Base-by-base conservation (phyloP, 2,797 vertebrate genomes). In the Myoxocephalus aenaeus region DNA sequence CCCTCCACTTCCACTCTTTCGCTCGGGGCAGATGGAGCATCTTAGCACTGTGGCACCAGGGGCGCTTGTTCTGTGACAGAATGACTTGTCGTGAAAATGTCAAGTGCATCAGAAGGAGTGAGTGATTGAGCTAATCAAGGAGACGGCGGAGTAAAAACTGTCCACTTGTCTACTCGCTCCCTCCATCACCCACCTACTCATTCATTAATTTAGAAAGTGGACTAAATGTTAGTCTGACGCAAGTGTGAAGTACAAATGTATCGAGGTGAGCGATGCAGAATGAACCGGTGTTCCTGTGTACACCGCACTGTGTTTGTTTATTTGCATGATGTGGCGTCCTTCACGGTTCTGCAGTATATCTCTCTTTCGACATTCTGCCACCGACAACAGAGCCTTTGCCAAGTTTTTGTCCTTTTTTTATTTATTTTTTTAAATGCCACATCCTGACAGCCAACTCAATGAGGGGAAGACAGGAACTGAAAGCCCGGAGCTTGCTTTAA, bases 61-160 rank as follows among this genome's bases (percentile, higher is more conserved):
- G 91, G 89, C 85, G 79, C 90, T 89, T 89, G 87, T 85, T 92
- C 88, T 36, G 75, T 88, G 91, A 91, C 89, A 85, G 87, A 90
- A 90, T 93, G 90, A 92, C 90, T 92, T 88, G 87, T 90, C 53
- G 83, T 86, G 90, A 90, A 91, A 93, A 92, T 93, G 93, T 93
- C 92, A 92, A 92, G 86, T 90, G 87, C 92, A 90, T 93, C 92
- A 94, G 87, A 91, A 89, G 82, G 90, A 93, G 86, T 82, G 88
- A 93, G 89, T 86, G 91, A 94, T 90, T 85, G 81, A 89, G 83
- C 90, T 94, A 92, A 94, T 95, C 88, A 92, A 88, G 89, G 87
- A 89, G 88, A 91, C 78, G 64, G 87, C 86, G 87, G 86, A 90
- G 90, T 90, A 73, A 79, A 88, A 81, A 76, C 42, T 79, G 85